Percentiles rank a stretch among this genome's conserved stretches.
Conservation (phyloP, 1,140 invertebrate genomes). For the Drosophila triauraria region DNA sequence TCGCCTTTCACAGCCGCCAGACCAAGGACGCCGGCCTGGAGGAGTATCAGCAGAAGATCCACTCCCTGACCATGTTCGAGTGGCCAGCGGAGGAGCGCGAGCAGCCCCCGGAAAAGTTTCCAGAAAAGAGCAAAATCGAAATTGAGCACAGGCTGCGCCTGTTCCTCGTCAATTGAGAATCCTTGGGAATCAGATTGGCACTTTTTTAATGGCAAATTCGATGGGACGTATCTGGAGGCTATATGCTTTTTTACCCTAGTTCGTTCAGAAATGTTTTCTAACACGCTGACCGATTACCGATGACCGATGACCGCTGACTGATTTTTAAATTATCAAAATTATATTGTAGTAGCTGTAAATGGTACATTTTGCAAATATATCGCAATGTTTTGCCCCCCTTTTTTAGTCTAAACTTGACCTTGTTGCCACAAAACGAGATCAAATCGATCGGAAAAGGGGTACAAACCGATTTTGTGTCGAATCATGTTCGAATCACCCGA, state of each 20-base stretch:
- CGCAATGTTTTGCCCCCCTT: background rate
- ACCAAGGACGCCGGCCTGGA: background rate
- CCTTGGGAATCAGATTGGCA: no score
- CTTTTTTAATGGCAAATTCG: background rate
- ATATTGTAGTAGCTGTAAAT: slow-evolving; percentile 5
- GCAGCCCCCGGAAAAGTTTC: background rate
- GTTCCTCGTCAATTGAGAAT: no score
- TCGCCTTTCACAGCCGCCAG: background rate
- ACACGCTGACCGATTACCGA: background rate
- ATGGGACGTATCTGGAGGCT: background rate
- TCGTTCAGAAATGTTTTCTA: slow-evolving; percentile 9
- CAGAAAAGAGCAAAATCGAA: background rate
- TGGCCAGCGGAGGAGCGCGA: no score
- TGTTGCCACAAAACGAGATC: slow-evolving; percentile 23
- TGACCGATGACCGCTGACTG: no score
- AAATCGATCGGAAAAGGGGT: slow-evolving; percentile 8
- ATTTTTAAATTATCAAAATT: slow-evolving; percentile 2
- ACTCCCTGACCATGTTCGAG: background rate
- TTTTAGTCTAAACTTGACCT: slow-evolving; percentile 7
- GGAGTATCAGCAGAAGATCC: background rate
- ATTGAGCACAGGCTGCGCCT: background rate
- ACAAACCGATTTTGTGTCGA: slow-evolving; percentile 26
- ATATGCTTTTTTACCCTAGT: background rate
- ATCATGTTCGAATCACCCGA: slow-evolving; percentile 21
- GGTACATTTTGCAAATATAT: slow-evolving; percentile 7